Conservation (phyloP, 2,888 invertebrate species). For the Oligia latruncula region DNA sequence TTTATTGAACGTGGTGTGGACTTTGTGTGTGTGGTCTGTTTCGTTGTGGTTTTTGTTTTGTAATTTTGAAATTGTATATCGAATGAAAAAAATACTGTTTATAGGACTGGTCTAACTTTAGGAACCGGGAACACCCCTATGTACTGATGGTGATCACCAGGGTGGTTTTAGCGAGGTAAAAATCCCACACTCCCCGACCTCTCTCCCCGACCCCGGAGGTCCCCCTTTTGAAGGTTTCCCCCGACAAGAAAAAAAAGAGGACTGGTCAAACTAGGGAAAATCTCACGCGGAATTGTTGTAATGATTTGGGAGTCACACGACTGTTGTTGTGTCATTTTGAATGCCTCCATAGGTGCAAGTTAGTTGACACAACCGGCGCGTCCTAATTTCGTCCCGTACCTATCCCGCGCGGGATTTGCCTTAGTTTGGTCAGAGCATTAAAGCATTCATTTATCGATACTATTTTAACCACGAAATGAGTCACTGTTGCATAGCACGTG, state of each 20-base stretch:
- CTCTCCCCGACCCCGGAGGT: too few relatives aligned
- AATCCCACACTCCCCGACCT: too few relatives aligned
- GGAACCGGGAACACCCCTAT: too few relatives aligned
- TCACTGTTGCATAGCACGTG: background rate
- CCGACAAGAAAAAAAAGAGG: too few relatives aligned
- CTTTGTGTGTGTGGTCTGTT: slow-evolving; percentile 5
- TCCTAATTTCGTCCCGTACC: background rate
- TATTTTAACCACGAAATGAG: background rate
- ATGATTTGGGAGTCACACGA: background rate
- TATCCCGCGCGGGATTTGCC: background rate
- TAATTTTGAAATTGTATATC: background rate
- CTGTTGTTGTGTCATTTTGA: background rate
- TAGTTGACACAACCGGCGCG: background rate
- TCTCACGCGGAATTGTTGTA: too few relatives aligned
- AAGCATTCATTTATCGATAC: background rate
- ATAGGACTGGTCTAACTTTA: too few relatives aligned
- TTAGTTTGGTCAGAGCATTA: too few relatives aligned
- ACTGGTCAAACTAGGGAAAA: too few relatives aligned
- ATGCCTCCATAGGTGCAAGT: background rate
- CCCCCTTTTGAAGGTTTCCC: too few relatives aligned
- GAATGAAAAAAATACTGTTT: background rate
- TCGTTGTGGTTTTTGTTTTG: background rate
- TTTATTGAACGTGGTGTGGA: slow-evolving; percentile 19
- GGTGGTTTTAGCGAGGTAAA: too few relatives aligned
- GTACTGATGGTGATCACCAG: too few relatives aligned